Evolutionary conservation across 2,113 vertebrate genomes (phyloP).

Genomic region (Podarcis cretensis): DNA sequence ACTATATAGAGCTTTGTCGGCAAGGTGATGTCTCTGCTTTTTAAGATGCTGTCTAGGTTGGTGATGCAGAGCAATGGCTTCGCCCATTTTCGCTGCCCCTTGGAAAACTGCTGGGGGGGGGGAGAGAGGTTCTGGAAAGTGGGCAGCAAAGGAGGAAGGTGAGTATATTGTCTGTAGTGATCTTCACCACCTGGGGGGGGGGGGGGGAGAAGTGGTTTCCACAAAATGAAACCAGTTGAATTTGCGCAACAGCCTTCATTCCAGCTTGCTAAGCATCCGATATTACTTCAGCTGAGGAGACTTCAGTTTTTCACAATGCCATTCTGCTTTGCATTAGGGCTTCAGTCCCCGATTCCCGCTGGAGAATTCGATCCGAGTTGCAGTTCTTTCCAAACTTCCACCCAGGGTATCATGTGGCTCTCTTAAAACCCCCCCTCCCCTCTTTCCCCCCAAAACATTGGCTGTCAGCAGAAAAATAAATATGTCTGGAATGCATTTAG

Average conservation of each 20-base stretch:
- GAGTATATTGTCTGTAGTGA: not conserved
- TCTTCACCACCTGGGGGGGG: not conserved
- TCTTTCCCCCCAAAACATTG: constrained; percentile 31
- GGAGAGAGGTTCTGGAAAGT: no score
- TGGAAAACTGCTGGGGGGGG: no score
- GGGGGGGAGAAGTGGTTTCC: not conserved
- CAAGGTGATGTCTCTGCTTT: no score
- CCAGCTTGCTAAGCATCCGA: not conserved
- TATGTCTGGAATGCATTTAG: constrained; percentile 38
- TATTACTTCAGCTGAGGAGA: not conserved
- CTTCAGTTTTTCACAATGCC: not conserved
- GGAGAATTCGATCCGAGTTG: not conserved
- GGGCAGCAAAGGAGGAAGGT: no score
- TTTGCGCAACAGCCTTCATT: not conserved
- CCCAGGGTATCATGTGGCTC: constrained; percentile 14
- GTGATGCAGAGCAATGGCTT: no score
- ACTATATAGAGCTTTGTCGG: no score
- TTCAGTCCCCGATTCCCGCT: not conserved
- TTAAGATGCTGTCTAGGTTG: no score
- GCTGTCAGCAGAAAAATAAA: constrained; percentile 10
- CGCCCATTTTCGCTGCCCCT: no score
- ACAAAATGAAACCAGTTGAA: no score
- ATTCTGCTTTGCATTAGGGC: not conserved
- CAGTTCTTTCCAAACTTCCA: not conserved
- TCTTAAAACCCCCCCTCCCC: not conserved